A percentile compares a stretch with the other conserved stretches of the same genome.
These are phyloP conservation scores for Lasius platythorax DNA, from an alignment of 2,888 invertebrate species.

Conservation along the genomic window DNA sequence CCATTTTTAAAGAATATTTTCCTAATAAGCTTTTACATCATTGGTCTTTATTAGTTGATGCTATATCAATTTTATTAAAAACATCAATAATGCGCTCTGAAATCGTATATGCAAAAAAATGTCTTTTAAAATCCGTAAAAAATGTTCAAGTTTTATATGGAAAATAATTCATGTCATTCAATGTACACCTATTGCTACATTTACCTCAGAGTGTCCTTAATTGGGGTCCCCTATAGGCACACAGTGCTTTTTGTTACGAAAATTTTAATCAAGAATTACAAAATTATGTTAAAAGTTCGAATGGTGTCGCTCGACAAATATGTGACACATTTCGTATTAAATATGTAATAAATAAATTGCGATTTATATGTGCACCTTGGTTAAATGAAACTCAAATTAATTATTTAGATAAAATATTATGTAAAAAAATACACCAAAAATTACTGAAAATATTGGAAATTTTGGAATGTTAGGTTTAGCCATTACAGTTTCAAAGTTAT, in stretches of 20 bases:
- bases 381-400: not conserved
- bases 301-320: not conserved
- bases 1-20: too few relatives aligned
- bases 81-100: not conserved
- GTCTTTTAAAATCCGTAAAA: not conserved
- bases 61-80: not conserved
- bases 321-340: not conserved
- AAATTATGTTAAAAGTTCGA: not conserved
- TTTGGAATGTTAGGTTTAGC: slow-evolving; percentile 3
- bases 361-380: not conserved
- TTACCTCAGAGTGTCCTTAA: not conserved
- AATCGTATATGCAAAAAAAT: not conserved
- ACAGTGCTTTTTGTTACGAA: not conserved
- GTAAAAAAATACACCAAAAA: not conserved
- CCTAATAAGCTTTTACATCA: too few relatives aligned
- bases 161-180: not conserved
- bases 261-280: not conserved
- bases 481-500: not conserved
- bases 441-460: not conserved
- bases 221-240: not conserved
- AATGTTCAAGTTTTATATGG: not conserved
- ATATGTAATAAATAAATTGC: not conserved
- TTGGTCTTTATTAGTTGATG: too few relatives aligned
- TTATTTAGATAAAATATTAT: not conserved
- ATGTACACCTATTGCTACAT: slow-evolving; percentile 1